These are phyloP conservation scores for Spinus olivaceus DNA, from an alignment of 2,797 vertebrate species.

Conservation along the genomic window DNA sequence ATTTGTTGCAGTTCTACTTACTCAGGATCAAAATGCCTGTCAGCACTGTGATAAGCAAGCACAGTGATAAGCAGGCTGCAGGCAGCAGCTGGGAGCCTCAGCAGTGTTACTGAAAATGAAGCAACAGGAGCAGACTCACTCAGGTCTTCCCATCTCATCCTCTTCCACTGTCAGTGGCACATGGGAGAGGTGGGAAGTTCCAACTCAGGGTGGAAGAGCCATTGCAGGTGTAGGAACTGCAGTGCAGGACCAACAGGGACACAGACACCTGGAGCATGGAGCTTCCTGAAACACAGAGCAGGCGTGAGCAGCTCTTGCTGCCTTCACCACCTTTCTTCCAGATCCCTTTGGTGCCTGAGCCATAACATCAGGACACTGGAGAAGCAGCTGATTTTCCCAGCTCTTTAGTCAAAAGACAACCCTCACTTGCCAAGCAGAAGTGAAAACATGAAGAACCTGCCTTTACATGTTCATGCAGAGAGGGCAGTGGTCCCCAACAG, in stretches of 20 bases:
- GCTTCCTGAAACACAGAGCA: background rate
- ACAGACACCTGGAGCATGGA: no score
- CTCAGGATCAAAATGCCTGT: background rate
- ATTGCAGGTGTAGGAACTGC: background rate
- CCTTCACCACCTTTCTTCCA: fast-evolving
- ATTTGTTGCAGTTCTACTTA: background rate
- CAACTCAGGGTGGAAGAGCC: background rate
- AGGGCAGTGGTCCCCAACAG: background rate
- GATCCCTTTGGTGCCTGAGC: background rate
- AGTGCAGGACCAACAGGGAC: background rate
- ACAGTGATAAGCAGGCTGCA: background rate
- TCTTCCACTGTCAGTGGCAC: background rate
- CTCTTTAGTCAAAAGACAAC: background rate
- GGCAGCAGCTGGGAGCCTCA: background rate
- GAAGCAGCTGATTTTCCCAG: background rate
- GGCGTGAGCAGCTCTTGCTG: background rate
- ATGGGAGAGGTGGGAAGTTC: background rate
- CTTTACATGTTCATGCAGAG: background rate
- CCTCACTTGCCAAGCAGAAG: background rate
- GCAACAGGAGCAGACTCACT: background rate
- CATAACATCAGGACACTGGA: background rate
- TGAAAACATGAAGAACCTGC: background rate
- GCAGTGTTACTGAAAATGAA: background rate
- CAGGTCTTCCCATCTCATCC: background rate
- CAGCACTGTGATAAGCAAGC: fast-evolving